These are phyloP conservation scores for Neostethus bicornis DNA, from an alignment of 2,797 vertebrate species.

Conservation along the genomic window DNA sequence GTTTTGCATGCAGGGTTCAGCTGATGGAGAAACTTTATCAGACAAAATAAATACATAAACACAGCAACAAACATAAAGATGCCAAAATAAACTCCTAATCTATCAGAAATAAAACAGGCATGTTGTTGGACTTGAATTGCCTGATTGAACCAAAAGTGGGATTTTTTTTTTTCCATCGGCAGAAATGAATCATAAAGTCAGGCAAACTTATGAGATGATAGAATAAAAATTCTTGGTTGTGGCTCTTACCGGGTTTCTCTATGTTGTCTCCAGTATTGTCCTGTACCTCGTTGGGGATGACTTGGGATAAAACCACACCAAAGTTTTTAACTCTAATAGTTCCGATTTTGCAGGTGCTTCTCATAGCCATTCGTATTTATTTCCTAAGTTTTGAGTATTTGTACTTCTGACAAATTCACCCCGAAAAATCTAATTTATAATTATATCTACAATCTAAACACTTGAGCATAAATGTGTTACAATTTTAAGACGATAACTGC, in stretches of 20 bases:
- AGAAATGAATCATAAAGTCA: slow-evolving; percentile 41
- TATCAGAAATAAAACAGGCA: slow-evolving; percentile 26
- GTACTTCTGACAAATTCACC: background rate
- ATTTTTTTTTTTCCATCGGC: slow-evolving; percentile 38
- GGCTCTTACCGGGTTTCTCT: slow-evolving; percentile 83
- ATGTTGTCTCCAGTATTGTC: slow-evolving; percentile 81
- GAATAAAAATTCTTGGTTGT: slow-evolving; percentile 43
- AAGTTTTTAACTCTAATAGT: slow-evolving; percentile 32
- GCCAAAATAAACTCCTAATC: slow-evolving; percentile 8
- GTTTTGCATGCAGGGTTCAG: slow-evolving; percentile 37
- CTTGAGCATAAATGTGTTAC: too few relatives aligned
- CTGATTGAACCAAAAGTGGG: slow-evolving; percentile 34
- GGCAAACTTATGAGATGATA: slow-evolving; percentile 65
- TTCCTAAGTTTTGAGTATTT: background rate
- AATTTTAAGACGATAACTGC: too few relatives aligned
- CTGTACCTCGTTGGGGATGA: slow-evolving; percentile 83
- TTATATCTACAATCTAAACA: too few relatives aligned
- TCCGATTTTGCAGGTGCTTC: slow-evolving; percentile 12
- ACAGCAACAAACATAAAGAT: slow-evolving; percentile 41
- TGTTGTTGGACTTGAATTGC: too few relatives aligned
- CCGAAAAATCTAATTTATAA: background rate
- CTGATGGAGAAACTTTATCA: slow-evolving; percentile 59
- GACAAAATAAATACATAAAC: slow-evolving; percentile 46
- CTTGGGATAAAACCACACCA: slow-evolving; percentile 84
- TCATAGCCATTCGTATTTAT: background rate